These are phyloP conservation scores for Mesocricetus auratus DNA, from an alignment of 2,113 vertebrate genomes.

Conservation along the genomic window DNA sequence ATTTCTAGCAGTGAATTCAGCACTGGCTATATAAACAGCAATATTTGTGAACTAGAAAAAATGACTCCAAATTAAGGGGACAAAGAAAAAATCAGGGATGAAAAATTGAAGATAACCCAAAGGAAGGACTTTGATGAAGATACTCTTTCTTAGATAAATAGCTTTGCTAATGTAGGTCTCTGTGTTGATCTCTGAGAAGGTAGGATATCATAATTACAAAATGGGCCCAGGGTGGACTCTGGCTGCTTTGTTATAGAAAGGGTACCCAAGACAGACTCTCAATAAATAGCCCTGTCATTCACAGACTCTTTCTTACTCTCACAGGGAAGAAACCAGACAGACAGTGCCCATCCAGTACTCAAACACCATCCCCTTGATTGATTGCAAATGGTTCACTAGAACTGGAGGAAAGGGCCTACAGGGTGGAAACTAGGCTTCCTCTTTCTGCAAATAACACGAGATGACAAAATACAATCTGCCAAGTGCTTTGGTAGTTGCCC, in stretches of 20 bases:
- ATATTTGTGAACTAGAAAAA: slow-evolving; percentile 49
- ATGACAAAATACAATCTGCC: slow-evolving; percentile 53
- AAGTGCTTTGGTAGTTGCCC: slow-evolving; percentile 37
- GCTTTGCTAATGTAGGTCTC: slow-evolving; percentile 49
- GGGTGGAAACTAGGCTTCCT: background rate
- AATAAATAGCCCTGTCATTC: slow-evolving; percentile 59
- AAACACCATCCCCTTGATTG: slow-evolving; percentile 49
- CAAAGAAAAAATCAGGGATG: slow-evolving; percentile 19
- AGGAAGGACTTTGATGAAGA: slow-evolving; percentile 2
- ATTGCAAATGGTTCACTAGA: slow-evolving; percentile 17
- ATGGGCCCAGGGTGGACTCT: background rate
- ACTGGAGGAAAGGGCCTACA: background rate
- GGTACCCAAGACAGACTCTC: slow-evolving; percentile 16
- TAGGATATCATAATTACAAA: slow-evolving; percentile 27
- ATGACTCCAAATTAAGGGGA: background rate
- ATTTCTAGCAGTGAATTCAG: background rate
- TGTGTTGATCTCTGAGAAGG: slow-evolving; percentile 39
- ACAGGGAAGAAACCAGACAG: background rate
- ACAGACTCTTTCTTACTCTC: background rate
- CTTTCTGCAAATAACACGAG: slow-evolving; percentile 16
- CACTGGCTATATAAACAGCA: background rate
- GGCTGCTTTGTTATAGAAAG: slow-evolving; percentile 41
- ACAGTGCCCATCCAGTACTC: slow-evolving; percentile 17
- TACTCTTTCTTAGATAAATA: slow-evolving; percentile 61
- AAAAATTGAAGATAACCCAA: slow-evolving; percentile 8